Conservation (phyloP, 2,888 invertebrate species). For the Ethmia dodecea region DNA sequence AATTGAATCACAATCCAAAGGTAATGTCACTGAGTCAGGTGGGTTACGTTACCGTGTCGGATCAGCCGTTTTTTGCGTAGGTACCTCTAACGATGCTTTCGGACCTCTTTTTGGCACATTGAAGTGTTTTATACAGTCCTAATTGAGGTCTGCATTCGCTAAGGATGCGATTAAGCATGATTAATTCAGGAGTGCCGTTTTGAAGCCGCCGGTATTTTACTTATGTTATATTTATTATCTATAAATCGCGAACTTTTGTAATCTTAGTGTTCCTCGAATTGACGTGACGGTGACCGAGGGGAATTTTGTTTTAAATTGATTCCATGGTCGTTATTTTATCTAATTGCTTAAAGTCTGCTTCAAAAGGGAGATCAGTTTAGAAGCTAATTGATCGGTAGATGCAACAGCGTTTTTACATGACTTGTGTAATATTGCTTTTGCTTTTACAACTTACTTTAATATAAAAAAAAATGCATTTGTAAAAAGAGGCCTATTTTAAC, state of each 20-base stretch:
- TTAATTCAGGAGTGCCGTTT: constrained; percentile 42
- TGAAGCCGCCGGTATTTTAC: constrained; percentile 31
- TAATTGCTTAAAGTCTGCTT: too few species aligned
- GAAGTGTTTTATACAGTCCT: constrained; percentile 59
- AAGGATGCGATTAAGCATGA: constrained; percentile 73
- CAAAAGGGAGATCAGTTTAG: too few species aligned
- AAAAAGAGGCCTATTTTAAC: too few species aligned
- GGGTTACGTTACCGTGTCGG: constrained; percentile 33
- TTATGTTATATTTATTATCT: constrained; percentile 32
- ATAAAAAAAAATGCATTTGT: too few species aligned
- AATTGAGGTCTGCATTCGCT: constrained; percentile 70
- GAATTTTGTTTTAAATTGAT: too few species aligned
- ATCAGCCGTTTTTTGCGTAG: constrained; percentile 46
- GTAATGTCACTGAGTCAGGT: constrained; percentile 22
- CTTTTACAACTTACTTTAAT: too few species aligned
- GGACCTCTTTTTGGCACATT: constrained; percentile 53
- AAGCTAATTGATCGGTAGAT: too few species aligned
- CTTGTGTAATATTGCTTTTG: too few species aligned
- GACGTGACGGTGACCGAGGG: constrained; percentile 47
- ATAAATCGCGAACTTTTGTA: constrained; percentile 22
- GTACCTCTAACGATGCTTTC: constrained; percentile 57
- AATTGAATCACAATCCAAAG: too few species aligned
- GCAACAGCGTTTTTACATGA: too few species aligned
- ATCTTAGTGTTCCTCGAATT: constrained; percentile 24
- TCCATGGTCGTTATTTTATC: too few species aligned